These are phyloP conservation scores for Metellina segmentata DNA, from an alignment of 2,888 invertebrate species.

Conservation along the genomic window DNA sequence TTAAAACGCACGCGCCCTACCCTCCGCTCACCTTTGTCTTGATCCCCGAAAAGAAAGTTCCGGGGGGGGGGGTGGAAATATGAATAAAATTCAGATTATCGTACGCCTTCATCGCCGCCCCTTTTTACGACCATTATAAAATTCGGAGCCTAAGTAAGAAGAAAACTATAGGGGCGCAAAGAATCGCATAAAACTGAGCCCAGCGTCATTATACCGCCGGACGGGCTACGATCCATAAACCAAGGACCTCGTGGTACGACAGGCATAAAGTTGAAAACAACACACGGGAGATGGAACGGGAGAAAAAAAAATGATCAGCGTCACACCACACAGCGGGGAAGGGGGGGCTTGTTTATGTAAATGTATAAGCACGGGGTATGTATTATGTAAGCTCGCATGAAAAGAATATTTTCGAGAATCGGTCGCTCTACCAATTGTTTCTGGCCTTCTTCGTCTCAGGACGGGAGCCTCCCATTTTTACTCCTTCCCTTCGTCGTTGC, in stretches of 20 bases:
- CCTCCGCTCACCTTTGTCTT: not conserved
- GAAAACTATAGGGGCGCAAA: conserved; percentile 13
- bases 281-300: conserved; percentile 16
- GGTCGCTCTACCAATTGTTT: conserved; percentile 65
- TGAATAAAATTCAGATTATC: conserved; percentile 76
- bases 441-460: conserved; percentile 58
- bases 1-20: not conserved
- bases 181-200: conserved; percentile 68
- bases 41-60: conserved; percentile 2
- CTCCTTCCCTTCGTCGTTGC: conserved; percentile 49
- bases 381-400: conserved; percentile 27
- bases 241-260: conserved; percentile 52
- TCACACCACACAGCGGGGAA: not conserved
- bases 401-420: conserved; percentile 60
- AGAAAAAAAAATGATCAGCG: not conserved
- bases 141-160: conserved; percentile 68
- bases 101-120: conserved; percentile 45
- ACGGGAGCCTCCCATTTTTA: conserved; percentile 71
- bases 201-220: conserved; percentile 64
- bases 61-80: conserved; percentile 11
- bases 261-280: conserved; percentile 74
- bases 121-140: conserved; percentile 75
- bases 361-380: conserved; percentile 16
- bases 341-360: conserved; percentile 28
- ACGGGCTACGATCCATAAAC: conserved; percentile 67